Evolutionary conservation across 2,888 invertebrate species (phyloP).

Genomic region (Cerastis leucographa): DNA sequence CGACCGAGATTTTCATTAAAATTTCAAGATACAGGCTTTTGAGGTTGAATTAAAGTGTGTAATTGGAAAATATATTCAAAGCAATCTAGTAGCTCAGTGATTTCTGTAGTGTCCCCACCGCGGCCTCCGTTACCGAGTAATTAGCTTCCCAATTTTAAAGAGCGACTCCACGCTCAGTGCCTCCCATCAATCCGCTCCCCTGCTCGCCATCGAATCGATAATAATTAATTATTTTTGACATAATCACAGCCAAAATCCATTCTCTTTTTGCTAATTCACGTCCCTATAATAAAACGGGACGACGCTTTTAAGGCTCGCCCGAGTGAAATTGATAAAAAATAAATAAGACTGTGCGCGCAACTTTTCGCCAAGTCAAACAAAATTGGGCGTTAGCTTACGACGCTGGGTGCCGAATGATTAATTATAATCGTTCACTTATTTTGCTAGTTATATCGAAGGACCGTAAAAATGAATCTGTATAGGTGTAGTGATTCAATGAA

Average conservation of each 20-base stretch:
- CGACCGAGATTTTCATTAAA: constrained; percentile 44
- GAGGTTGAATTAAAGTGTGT: constrained; percentile 32
- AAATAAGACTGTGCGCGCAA: constrained; percentile 85
- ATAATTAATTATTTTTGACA: constrained; percentile 94
- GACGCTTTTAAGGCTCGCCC: constrained; percentile 86
- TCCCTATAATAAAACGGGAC: constrained; percentile 90
- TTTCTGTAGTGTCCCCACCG: constrained; percentile 78
- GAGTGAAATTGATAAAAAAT: constrained; percentile 90
- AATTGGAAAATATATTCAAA: constrained; percentile 55
- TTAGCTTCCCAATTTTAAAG: constrained; percentile 89
- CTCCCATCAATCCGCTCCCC: constrained; percentile 87
- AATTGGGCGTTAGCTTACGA: constrained; percentile 81
- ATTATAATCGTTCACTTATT: constrained; percentile 78
- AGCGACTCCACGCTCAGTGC: constrained; percentile 80
- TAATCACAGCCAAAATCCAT: constrained; percentile 92
- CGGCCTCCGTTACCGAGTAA: constrained; percentile 81
- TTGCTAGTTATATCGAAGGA: constrained; percentile 41
- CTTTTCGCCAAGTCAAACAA: constrained; percentile 88
- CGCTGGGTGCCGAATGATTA: constrained; percentile 80
- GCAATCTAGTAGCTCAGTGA: constrained; percentile 74
- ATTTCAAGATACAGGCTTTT: constrained; percentile 29
- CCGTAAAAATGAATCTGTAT: constrained; percentile 54
- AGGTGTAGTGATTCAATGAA: constrained; percentile 47
- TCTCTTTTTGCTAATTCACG: constrained; percentile 93
- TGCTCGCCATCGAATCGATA: constrained; percentile 90